Conservation (phyloP, 2,797 vertebrate genomes). For the Epinephelus coioides region DNA sequence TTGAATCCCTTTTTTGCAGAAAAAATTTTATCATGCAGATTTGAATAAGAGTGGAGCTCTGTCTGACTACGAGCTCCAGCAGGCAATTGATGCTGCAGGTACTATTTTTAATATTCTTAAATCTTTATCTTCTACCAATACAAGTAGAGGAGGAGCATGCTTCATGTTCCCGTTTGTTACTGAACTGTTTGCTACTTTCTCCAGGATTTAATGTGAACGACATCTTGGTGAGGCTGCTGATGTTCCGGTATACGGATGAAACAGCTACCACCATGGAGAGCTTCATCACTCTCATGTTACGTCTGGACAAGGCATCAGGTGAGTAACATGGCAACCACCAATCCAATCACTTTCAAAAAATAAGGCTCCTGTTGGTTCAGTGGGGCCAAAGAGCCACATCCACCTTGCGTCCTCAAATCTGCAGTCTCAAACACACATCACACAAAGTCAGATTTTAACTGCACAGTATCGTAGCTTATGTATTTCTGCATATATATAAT, state of each 20-base stretch:
- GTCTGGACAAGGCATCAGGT: slow-evolving; percentile 49
- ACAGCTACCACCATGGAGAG: slow-evolving; percentile 27
- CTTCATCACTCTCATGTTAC: slow-evolving; percentile 66
- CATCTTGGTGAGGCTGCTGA: neutral
- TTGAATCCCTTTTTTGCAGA: slow-evolving; percentile 40
- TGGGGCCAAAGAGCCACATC: neutral
- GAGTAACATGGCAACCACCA: slow-evolving; percentile 4
- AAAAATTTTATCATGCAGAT: slow-evolving; percentile 47
- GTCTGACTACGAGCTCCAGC: slow-evolving; percentile 37
- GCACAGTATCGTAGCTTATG: no score
- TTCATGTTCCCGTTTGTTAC: neutral
- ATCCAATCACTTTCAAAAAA: neutral
- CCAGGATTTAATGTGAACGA: slow-evolving; percentile 22
- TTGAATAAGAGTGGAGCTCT: slow-evolving; percentile 36
- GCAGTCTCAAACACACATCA: neutral
- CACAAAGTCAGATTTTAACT: neutral
- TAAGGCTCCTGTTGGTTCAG: neutral
- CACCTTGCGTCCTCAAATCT: neutral
- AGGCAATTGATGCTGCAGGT: slow-evolving; percentile 48
- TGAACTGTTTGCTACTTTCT: neutral
- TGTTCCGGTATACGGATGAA: slow-evolving; percentile 26
- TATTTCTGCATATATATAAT: neutral
- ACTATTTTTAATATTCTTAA: neutral
- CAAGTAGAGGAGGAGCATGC: no score
- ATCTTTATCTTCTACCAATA: no score